Evolutionary conservation across 2,797 vertebrate species (phyloP).

Genomic region (Cossypha polioptera): DNA sequence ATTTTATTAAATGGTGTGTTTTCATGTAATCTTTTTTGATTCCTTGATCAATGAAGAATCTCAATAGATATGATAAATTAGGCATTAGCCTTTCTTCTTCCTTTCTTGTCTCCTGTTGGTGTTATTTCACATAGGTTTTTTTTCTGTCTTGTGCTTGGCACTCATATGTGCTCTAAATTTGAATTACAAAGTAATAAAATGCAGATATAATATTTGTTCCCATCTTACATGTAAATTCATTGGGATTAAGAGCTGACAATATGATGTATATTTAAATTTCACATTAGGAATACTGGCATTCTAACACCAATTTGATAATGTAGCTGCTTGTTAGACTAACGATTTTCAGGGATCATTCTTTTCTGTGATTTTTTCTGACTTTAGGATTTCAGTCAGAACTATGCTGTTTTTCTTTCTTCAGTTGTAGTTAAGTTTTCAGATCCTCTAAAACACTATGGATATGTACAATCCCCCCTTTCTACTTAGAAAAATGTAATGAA

Average conservation of each 20-base stretch:
- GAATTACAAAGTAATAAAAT: neutral
- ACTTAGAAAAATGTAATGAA: neutral
- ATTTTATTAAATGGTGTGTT: neutral
- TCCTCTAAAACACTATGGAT: neutral
- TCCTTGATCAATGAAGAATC: neutral
- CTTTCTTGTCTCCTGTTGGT: neutral
- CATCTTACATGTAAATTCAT: neutral
- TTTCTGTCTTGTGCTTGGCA: neutral
- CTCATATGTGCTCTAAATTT: neutral
- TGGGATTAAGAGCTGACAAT: neutral
- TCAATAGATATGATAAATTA: neutral
- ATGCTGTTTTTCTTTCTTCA: neutral
- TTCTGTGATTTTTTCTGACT: neutral
- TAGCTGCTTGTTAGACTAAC: neutral
- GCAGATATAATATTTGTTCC: neutral
- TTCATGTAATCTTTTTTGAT: neutral
- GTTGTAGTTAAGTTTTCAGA: neutral
- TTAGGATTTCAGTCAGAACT: neutral
- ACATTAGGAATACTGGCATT: neutral
- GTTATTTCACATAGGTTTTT: neutral
- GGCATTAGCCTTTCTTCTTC: neutral
- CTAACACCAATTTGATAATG: neutral
- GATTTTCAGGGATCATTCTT: neutral
- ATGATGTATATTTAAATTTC: neutral
- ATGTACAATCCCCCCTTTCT: neutral